These are phyloP conservation scores for Neostethus bicornis DNA, from an alignment of 2,797 vertebrate genomes.

Conservation along the genomic window DNA sequence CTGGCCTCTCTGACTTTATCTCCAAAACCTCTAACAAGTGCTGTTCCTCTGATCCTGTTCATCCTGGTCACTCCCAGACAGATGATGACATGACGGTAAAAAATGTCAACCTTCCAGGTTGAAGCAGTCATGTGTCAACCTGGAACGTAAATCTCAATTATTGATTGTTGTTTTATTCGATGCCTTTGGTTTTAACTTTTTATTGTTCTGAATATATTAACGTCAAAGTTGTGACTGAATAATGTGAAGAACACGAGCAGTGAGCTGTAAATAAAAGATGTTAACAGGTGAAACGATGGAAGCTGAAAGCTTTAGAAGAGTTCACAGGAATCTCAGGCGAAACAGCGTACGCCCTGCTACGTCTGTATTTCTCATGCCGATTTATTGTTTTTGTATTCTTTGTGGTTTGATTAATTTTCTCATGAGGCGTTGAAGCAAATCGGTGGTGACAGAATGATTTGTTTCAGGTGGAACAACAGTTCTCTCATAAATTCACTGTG, in stretches of 20 bases:
- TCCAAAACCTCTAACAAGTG: too few species aligned
- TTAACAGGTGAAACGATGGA: background rate
- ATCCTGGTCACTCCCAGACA: too few species aligned
- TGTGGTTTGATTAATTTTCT: background rate
- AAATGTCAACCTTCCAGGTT: too few species aligned
- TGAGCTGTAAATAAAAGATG: background rate
- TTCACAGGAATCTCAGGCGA: background rate
- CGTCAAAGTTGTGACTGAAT: background rate
- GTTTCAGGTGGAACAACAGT: constrained; percentile 95
- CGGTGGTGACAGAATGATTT: constrained; percentile 16
- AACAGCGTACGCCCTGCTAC: background rate
- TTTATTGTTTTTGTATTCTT: background rate
- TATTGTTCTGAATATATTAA: background rate
- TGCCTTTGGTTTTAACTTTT: too few species aligned
- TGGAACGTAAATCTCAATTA: too few species aligned
- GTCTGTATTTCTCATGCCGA: background rate
- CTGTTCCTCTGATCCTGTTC: too few species aligned
- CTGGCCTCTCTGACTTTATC: too few species aligned
- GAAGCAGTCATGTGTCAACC: too few species aligned
- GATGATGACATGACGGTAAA: too few species aligned
- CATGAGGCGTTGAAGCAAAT: background rate
- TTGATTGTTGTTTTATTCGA: too few species aligned
- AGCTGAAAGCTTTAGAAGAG: background rate
- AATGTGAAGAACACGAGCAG: constrained; percentile 5
- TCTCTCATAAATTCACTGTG: constrained; percentile 91